A percentile compares a stretch with the other conserved stretches of the same genome.
Conservation (phyloP, 2,113 vertebrate species). For the Microtus ochrogaster region DNA sequence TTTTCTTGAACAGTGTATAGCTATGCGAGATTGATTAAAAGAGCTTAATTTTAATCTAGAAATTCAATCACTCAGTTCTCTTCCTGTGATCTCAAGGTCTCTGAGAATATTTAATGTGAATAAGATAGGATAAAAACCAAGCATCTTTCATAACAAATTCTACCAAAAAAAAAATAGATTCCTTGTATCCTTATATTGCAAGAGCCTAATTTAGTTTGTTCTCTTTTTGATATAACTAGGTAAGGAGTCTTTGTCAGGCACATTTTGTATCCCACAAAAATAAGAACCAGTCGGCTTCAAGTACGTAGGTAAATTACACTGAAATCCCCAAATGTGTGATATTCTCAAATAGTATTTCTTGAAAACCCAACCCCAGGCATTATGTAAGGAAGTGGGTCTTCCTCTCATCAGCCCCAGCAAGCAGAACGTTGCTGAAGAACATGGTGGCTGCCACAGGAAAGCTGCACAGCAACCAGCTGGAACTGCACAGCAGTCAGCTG, state of each 20-base stretch:
- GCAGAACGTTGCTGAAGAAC: neutral
- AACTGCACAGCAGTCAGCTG: neutral
- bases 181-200: neutral
- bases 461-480: neutral
- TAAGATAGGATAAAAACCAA: neutral
- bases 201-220: neutral
- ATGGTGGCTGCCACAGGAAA: neutral
- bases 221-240: neutral
- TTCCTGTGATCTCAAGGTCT: neutral
- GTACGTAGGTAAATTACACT: neutral
- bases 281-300: neutral
- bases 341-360: neutral
- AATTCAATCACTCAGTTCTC: neutral
- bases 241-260: neutral
- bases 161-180: conserved; percentile 20
- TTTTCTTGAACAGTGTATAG: neutral
- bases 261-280: neutral
- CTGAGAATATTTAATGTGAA: conserved; percentile 32
- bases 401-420: neutral
- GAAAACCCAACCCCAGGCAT: neutral
- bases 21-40: neutral
- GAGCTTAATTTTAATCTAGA: conserved; percentile 25
- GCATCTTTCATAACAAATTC: conserved; percentile 15
- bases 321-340: neutral
- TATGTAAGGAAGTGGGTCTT: neutral